Conservation (phyloP, 2,797 vertebrate species). For the Parauchenoglanis ngamensis region DNA sequence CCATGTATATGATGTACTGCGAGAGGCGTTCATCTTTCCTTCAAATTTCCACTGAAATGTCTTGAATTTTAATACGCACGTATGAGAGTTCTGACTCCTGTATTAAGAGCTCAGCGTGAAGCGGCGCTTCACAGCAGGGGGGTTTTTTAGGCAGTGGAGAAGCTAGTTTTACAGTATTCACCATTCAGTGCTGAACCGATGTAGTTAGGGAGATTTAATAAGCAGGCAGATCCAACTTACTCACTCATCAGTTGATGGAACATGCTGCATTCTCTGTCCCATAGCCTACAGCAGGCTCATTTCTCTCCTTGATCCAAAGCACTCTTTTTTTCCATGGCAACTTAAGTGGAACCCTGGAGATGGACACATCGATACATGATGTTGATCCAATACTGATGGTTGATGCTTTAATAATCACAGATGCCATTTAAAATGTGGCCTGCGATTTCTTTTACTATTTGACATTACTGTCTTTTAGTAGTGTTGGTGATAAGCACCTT, state of each 20-base stretch:
- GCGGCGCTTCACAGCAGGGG: background rate
- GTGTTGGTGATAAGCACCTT: background rate
- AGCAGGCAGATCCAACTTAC: background rate
- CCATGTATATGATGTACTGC: conserved; percentile 35
- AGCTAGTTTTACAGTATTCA: background rate
- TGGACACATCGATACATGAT: background rate
- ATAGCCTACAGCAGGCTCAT: background rate
- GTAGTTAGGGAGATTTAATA: background rate
- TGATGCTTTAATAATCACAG: background rate
- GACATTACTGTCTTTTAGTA: background rate
- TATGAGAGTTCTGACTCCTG: background rate
- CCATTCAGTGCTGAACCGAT: background rate
- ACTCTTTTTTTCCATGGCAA: background rate
- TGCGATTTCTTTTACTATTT: background rate
- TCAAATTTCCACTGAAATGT: conserved; percentile 18
- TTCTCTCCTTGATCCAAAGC: background rate
- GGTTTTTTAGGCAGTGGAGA: background rate
- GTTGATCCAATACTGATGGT: background rate
- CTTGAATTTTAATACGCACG: background rate
- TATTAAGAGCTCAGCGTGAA: background rate
- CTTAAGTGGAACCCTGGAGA: background rate
- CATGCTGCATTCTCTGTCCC: background rate
- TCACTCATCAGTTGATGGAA: background rate
- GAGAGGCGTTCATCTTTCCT: conserved; percentile 19
- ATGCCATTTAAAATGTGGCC: background rate